phyloP scores from a whole-genome alignment of 2,797 vertebrate genomes.

The Acanthurus tractus region DNA sequence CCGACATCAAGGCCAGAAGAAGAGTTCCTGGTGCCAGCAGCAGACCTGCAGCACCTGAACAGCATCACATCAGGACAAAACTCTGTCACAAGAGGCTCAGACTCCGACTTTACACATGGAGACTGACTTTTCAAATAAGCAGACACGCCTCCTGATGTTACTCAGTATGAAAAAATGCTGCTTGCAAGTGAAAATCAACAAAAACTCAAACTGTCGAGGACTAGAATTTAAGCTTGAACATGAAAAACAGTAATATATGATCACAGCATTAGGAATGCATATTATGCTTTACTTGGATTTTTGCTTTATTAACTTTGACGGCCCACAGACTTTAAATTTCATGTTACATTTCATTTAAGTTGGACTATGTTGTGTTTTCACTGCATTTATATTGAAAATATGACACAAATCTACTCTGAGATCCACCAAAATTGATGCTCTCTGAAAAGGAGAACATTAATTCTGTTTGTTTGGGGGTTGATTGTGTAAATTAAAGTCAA shows the following conservation, averaged over 20 bases:
- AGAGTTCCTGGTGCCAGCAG: constrained; percentile 39
- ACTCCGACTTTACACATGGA: background rate
- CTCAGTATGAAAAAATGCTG: background rate
- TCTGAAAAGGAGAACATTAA: no score
- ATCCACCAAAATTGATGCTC: no score
- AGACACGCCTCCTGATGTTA: background rate
- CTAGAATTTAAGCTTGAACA: background rate
- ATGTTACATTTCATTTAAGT: no score
- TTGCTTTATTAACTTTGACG: no score
- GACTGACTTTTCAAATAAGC: background rate
- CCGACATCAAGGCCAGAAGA: constrained; percentile 52
- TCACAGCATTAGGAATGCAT: background rate
- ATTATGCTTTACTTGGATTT: background rate
- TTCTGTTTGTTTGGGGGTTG: no score
- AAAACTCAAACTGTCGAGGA: background rate
- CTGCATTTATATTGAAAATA: background rate
- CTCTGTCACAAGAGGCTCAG: background rate
- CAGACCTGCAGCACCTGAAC: constrained; percentile 47
- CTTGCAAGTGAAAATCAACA: background rate
- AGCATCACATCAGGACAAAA: background rate
- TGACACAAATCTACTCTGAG: background rate
- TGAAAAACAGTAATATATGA: background rate
- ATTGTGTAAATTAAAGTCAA: no score
- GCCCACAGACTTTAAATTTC: background rate
- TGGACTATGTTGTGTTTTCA: background rate